These are phyloP conservation scores for Trichonephila inaurata DNA, from an alignment of 1,140 invertebrate species.

Conservation along the genomic window DNA sequence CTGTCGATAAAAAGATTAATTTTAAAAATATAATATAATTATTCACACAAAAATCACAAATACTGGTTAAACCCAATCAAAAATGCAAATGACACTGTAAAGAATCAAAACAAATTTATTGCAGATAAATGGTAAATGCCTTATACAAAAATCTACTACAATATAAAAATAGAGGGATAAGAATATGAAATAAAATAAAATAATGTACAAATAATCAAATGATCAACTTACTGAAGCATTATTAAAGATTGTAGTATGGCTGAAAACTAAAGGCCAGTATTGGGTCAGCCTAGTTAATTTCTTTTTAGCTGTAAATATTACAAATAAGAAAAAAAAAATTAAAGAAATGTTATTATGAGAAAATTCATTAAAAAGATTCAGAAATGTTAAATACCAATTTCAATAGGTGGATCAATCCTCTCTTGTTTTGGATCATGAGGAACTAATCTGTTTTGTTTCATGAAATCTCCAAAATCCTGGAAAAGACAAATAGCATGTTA, in stretches of 20 bases:
- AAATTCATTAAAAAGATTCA: neutral
- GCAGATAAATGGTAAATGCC: too few relatives aligned
- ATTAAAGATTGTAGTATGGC: slow-evolving; percentile 94
- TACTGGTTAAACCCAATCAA: too few relatives aligned
- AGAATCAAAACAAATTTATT: too few relatives aligned
- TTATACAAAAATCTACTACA: too few relatives aligned
- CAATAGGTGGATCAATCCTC: slow-evolving; percentile 78
- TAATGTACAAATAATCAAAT: neutral
- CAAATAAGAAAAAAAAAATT: slow-evolving; percentile 43
- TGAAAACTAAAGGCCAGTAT: slow-evolving; percentile 96
- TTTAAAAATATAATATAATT: too few relatives aligned
- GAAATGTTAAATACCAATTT: slow-evolving; percentile 79
- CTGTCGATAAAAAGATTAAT: too few relatives aligned
- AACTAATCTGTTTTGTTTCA: slow-evolving; percentile 90
- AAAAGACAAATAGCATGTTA: neutral
- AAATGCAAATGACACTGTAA: too few relatives aligned
- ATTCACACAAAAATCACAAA: too few relatives aligned
- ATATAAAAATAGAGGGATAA: too few relatives aligned
- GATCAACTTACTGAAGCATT: slow-evolving; percentile 86
- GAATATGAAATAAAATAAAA: neutral
- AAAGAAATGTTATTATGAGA: neutral
- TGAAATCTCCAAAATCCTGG: slow-evolving; percentile 93
- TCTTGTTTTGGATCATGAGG: slow-evolving; percentile 81
- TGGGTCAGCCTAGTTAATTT: slow-evolving; percentile 89
- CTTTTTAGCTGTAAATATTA: slow-evolving; percentile 83